phyloP scores from a whole-genome alignment of 2,888 invertebrate species.

The Nephrocerus scutellatus region DNA sequence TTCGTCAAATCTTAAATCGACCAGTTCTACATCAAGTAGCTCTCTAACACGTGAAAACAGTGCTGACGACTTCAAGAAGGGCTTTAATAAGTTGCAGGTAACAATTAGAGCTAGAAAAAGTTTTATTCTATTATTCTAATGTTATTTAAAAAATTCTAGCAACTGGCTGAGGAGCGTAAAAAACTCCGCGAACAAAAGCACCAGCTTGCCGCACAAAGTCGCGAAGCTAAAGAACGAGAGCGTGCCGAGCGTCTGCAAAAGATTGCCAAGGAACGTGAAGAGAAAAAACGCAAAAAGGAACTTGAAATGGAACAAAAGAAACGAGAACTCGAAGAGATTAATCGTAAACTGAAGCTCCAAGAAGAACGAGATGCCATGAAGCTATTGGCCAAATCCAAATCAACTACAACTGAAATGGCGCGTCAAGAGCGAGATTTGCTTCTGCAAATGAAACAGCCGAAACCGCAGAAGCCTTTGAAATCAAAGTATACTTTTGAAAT shows the following conservation, averaged over 20 bases:
- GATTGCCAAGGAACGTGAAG: slow-evolving; percentile 41
- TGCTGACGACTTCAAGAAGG: slow-evolving; percentile 41
- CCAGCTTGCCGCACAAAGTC: slow-evolving; percentile 37
- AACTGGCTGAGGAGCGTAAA: slow-evolving; percentile 42
- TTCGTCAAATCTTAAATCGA: slow-evolving; percentile 27
- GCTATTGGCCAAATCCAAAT: slow-evolving; percentile 23
- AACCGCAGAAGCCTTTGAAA: slow-evolving; percentile 24
- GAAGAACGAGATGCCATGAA: slow-evolving; percentile 33
- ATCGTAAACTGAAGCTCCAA: slow-evolving; percentile 36
- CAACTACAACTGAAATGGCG: slow-evolving; percentile 26
- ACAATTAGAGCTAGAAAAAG: too few relatives aligned
- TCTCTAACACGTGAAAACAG: slow-evolving; percentile 40
- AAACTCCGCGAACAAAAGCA: slow-evolving; percentile 45
- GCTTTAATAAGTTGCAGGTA: slow-evolving; percentile 28
- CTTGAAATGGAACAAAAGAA: slow-evolving; percentile 39
- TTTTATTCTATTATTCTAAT: not conserved
- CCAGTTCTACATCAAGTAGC: slow-evolving; percentile 27
- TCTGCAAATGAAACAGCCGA: slow-evolving; percentile 32
- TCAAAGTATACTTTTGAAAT: slow-evolving; percentile 45
- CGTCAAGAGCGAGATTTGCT: slow-evolving; percentile 38
- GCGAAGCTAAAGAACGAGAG: slow-evolving; percentile 45
- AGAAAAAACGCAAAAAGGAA: slow-evolving; percentile 38
- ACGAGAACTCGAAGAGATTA: slow-evolving; percentile 39
- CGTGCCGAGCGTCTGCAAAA: slow-evolving; percentile 42
- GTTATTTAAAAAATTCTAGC: slow-evolving; percentile 9